Evolutionary conservation across 2,797 vertebrate species (phyloP), one percentile per base, ranked within the genome.

Genomic region (Anguilla pacifica): DNA sequence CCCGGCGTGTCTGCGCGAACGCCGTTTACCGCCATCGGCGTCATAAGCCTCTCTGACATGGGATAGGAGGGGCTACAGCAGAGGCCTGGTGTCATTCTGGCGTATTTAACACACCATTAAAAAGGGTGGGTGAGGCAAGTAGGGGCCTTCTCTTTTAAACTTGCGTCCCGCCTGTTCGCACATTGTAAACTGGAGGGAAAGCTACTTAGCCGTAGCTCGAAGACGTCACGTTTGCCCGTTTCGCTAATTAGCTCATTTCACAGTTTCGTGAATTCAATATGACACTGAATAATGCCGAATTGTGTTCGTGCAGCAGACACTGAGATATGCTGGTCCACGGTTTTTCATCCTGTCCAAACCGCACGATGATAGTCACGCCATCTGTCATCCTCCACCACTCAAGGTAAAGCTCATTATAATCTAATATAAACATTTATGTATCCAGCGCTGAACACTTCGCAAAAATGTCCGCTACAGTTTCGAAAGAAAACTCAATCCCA

Each of bases 31-130:
- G 10, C 51, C 19, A 35, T 10, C 3, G 4, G 67, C 72, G 86
- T 31, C 64, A 2, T 55, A 53, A 43, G 59, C 46, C 51, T 28
- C 87, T 84, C 87, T 90, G 89, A 90, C 87, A 89, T 72, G 31
- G 43, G 87, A 89, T 72, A 59, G 83, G 86, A 89, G 84, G 87
- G 81, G 85, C 88, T 87, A 49, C 85, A 86, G 83, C 83, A 64
- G 31, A 87, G 87, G 85, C 88, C 85, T 43, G 49, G 87, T 83
- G 85, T 88, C 55, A 85, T 17, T 86, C 83, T 87, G 88, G 88
- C 89, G 88, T 86, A 28, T 84, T 87, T 72, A 87, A 61, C 81
- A 84, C 35, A n/a, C 82, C 9, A 25, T 35, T 39, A 64, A 87
- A 39, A 72, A 25, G 51, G 70, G 81, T 46, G 13, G 61, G 22